phyloP scores from a whole-genome alignment of 2,888 invertebrate species.

The Amphipyra berbera region DNA sequence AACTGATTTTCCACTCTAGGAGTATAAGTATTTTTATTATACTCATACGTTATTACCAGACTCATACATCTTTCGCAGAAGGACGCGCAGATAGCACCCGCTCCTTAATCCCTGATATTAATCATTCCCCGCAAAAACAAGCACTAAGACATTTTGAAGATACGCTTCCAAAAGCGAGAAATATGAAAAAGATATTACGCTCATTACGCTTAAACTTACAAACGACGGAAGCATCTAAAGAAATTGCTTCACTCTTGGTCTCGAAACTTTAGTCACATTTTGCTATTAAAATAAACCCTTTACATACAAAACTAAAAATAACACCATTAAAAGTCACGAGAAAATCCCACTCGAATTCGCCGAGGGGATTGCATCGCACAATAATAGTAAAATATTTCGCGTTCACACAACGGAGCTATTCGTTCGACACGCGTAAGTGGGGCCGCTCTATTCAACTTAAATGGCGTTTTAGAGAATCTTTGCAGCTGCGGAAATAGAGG shows the following conservation, averaged over 20 bases:
- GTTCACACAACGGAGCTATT: conserved; percentile 30
- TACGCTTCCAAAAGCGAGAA: conserved; percentile 22
- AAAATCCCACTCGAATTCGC: conserved; percentile 22
- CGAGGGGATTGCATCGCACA: conserved; percentile 39
- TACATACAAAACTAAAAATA: conserved; percentile 20
- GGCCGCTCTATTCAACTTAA: conserved; percentile 54
- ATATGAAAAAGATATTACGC: conserved; percentile 31
- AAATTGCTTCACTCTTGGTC: conserved; percentile 32
- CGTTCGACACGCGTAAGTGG: conserved; percentile 53
- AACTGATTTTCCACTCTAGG: neutral
- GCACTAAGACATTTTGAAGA: conserved; percentile 28
- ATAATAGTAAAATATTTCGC: conserved; percentile 50
- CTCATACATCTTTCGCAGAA: conserved; percentile 37
- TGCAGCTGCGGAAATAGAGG: conserved; percentile 55
- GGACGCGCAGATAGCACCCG: conserved; percentile 33
- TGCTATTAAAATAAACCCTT: conserved; percentile 14
- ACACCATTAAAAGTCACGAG: conserved; percentile 27
- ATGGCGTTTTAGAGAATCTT: conserved; percentile 56
- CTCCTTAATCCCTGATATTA: conserved; percentile 48
- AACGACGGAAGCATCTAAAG: conserved; percentile 20
- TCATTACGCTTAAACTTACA: conserved; percentile 25
- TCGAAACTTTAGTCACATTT: conserved; percentile 26
- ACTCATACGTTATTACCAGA: conserved; percentile 5
- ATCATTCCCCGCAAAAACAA: conserved; percentile 44
- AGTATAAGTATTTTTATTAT: conserved; percentile 3